These are phyloP conservation scores for Uria aalge DNA, from an alignment of 2,113 vertebrate genomes.

Conservation along the genomic window DNA sequence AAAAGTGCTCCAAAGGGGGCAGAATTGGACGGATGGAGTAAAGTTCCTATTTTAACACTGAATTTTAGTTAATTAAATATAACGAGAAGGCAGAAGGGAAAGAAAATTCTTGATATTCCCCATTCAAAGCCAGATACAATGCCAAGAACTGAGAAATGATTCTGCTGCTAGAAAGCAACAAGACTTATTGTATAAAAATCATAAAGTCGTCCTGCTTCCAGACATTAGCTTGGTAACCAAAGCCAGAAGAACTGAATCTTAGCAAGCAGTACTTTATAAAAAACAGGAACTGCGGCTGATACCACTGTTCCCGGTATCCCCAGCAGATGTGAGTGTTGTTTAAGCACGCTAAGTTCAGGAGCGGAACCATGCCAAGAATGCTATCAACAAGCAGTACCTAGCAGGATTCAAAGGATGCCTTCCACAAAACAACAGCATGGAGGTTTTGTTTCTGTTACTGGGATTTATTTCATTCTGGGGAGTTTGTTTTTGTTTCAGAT, in stretches of 20 bases:
- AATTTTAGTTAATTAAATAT: not conserved
- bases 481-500: not conserved
- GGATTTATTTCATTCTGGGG: not conserved
- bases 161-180: not conserved
- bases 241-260: not conserved
- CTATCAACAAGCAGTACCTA: not conserved
- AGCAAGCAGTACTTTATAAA: not conserved
- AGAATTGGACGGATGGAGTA: not conserved
- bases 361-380: not conserved
- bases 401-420: not conserved
- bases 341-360: not conserved
- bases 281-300: not conserved
- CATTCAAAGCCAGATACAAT: not conserved
- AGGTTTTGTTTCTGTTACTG: not conserved
- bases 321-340: not conserved
- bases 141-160: not conserved
- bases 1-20: not conserved
- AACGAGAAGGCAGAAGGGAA: not conserved
- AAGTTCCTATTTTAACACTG: not conserved
- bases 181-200: not conserved
- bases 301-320: not conserved
- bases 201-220: not conserved
- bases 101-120: not conserved
- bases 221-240: not conserved
- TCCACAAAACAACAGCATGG: not conserved